Base-by-base conservation (phyloP, 2,797 vertebrate species). In the Pogonophryne albipinna region DNA sequence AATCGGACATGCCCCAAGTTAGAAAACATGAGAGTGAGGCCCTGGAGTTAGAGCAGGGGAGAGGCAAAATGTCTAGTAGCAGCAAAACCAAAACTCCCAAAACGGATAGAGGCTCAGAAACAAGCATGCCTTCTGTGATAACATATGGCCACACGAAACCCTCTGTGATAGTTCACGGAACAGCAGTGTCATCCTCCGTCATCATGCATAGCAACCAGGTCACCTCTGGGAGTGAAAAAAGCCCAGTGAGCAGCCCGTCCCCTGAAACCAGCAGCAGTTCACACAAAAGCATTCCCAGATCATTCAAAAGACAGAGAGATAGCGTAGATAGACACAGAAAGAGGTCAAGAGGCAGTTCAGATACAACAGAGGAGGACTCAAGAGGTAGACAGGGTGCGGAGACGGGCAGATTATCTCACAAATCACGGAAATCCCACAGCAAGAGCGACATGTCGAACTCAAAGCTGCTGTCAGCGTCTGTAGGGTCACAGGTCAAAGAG, bases 161-260 rank as follows among this genome's bases (percentile, higher is more conserved):
- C 17, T 97, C 97, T 0, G 97, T 98, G 69, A 98, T 98, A 60
- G 96, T 98, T 73, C 97, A 95, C 0, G 94, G 95, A 61, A 94
- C 95, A 20, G 89, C 94, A 14, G 88, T 95, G 82, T 94, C 94
- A 53, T 94, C 95, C 31, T 94, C 95, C 11, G 94, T 95, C 70
- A 94, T 95, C 55, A 93, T 95, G 75, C 94, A 95, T 68, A 94
- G 94, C 76, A 96, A 95, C 79, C 96, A 96, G 85, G 90, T 95
- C 3, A 90, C 94, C 11, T 94, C 96, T 0, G 95, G 93, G n/a
- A 94, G 89, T 47, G 93, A 94, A 51, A 92, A 83, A 78, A 92
- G 75, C 71, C 84, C 63, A 67, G 78, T 82, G 67, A 93, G 65
- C 85, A 91, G 53, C 81, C 87, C 89, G 16, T 90, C 89, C 70